A percentile compares a stretch with the other conserved stretches of the same genome.
These are phyloP conservation scores for Epizoanthus fatuus DNA, from an alignment of 92 coral and sea anemone genomes.

Conservation along the genomic window DNA sequence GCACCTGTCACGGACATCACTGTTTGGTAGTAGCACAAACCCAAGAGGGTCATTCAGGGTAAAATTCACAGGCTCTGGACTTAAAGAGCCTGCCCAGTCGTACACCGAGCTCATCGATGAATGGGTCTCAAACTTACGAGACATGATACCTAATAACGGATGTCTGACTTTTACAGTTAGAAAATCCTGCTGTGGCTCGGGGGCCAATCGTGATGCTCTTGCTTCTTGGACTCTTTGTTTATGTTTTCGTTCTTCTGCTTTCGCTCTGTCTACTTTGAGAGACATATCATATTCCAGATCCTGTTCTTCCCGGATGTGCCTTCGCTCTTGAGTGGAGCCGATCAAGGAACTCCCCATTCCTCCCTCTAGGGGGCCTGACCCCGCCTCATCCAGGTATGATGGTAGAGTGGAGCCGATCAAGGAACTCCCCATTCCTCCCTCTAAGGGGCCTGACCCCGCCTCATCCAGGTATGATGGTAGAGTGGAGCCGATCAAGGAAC, in stretches of 20 bases:
- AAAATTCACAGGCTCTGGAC: conserved; percentile 55
- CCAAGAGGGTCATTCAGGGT: conserved; percentile 42
- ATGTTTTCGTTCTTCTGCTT: conserved; percentile 36
- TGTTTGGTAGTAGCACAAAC: conserved; percentile 36
- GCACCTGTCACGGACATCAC: conserved; percentile 19
- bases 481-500: conserved; percentile 12
- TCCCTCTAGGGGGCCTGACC: neutral
- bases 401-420: conserved; percentile 8
- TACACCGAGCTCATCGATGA: conserved; percentile 65
- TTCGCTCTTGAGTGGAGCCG: neutral
- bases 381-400: neutral
- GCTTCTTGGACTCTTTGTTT: conserved; percentile 60
- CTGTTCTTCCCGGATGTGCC: neutral
- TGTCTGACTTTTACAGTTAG: conserved; percentile 68
- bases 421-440: neutral
- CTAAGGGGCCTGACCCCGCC: conserved; percentile 2
- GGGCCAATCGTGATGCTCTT: conserved; percentile 59
- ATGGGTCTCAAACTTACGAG: conserved; percentile 47
- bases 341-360: conserved; percentile 16
- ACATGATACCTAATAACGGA: conserved; percentile 51
- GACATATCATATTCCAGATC: conserved; percentile 4
- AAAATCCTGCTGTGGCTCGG: conserved; percentile 41
- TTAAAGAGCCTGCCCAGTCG: conserved; percentile 70
- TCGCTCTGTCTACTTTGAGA: conserved; percentile 28
- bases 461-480: neutral